phyloP scores from a whole-genome alignment of 2,113 vertebrate species.

The Poicephalus meyeri region DNA sequence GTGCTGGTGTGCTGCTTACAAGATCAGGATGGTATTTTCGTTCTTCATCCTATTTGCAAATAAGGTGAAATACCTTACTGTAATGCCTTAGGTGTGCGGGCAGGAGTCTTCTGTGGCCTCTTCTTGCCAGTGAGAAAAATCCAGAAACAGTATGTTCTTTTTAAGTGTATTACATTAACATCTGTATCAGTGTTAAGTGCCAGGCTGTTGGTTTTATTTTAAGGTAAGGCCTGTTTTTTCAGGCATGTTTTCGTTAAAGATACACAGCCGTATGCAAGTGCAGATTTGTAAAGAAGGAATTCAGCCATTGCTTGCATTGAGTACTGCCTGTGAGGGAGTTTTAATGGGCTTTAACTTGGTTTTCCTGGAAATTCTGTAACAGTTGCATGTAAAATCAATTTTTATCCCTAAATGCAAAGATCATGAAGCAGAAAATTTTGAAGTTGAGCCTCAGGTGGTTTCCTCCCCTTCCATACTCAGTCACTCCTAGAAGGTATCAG shows the following conservation, averaged over 20 bases:
- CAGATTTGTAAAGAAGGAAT: neutral
- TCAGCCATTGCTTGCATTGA: accelerated
- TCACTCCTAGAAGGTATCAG: neutral
- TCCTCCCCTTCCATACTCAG: neutral
- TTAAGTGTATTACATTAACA: neutral
- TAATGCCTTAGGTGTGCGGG: conserved; percentile 6
- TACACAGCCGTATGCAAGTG: neutral
- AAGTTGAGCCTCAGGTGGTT: conserved; percentile 10
- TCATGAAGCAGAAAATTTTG: conserved; percentile 43
- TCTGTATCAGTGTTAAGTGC: neutral
- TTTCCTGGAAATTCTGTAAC: conserved; percentile 14
- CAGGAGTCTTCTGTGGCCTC: neutral
- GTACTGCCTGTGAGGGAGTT: neutral
- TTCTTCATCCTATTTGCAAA: conserved; percentile 19
- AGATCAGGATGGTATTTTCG: neutral
- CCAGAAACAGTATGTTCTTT: conserved; percentile 27
- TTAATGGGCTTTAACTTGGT: neutral
- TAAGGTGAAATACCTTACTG: conserved; percentile 18
- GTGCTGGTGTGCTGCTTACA: neutral
- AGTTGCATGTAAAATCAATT: conserved; percentile 23
- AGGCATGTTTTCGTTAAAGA: neutral
- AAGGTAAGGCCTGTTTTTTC: neutral
- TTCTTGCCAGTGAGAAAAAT: conserved; percentile 26
- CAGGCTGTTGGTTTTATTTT: neutral
- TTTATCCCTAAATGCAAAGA: conserved; percentile 35